phyloP scores from a whole-genome alignment of 2,888 invertebrate genomes.

The Hesperia comma region DNA sequence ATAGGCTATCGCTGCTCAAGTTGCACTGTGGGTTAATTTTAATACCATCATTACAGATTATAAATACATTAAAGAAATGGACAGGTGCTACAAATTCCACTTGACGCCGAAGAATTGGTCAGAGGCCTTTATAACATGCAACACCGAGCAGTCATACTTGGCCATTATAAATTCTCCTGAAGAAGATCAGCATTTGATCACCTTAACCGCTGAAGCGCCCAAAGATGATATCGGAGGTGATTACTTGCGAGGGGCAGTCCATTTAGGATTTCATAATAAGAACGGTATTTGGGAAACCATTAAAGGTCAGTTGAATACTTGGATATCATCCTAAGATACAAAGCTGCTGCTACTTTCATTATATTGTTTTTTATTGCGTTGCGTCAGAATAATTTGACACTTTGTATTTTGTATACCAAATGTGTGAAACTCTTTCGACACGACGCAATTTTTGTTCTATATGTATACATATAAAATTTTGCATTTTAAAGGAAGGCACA shows the following conservation, averaged over 20 bases:
- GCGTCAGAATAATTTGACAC: too few species aligned
- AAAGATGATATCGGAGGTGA: slow-evolving; percentile 53
- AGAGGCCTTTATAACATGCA: slow-evolving; percentile 61
- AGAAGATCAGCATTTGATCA: slow-evolving; percentile 56
- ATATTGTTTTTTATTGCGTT: too few species aligned
- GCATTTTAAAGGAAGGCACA: too few species aligned
- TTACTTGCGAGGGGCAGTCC: slow-evolving; percentile 51
- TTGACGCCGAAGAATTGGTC: slow-evolving; percentile 60
- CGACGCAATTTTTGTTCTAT: too few species aligned
- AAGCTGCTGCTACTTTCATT: too few species aligned
- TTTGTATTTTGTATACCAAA: too few species aligned
- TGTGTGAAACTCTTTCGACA: too few species aligned
- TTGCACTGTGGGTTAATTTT: too few species aligned
- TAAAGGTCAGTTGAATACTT: slow-evolving; percentile 50
- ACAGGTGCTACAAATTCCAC: slow-evolving; percentile 70
- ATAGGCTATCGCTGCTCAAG: too few species aligned
- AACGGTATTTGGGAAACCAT: slow-evolving; percentile 54
- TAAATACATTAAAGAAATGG: slow-evolving; percentile 38
- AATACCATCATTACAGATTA: slow-evolving; percentile 3
- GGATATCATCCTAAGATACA: neutral
- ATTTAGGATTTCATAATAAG: slow-evolving; percentile 53
- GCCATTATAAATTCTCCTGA: slow-evolving; percentile 61
- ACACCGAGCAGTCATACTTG: slow-evolving; percentile 62
- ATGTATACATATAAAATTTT: too few species aligned
- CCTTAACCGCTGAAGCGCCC: slow-evolving; percentile 51